Percentiles rank a stretch among this genome's conserved stretches.
phyloP scores from a whole-genome alignment of 2,113 vertebrate species.

The Odontophorus gujanensis region DNA sequence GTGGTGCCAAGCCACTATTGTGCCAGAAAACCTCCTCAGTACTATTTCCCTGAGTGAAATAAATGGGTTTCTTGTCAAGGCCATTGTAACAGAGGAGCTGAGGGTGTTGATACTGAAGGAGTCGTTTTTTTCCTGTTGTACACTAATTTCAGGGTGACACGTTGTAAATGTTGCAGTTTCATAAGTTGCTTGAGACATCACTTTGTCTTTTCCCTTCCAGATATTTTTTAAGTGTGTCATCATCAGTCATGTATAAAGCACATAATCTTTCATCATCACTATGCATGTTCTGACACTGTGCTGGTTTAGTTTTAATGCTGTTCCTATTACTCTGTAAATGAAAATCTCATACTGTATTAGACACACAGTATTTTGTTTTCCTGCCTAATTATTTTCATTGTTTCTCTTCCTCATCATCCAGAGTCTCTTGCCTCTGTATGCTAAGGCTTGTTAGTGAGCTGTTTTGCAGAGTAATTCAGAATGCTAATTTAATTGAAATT shows the following conservation, averaged over 20 bases:
- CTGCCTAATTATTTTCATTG: neutral
- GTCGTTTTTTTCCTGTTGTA: conserved; percentile 62
- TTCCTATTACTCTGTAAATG: conserved; percentile 31
- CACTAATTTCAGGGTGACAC: conserved; percentile 53
- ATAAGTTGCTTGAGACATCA: conserved; percentile 30
- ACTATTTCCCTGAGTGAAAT: conserved; percentile 35
- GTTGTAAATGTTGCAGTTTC: conserved; percentile 59
- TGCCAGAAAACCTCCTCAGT: neutral
- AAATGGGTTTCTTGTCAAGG: conserved; percentile 56
- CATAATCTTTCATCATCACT: conserved; percentile 66
- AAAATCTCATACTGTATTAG: conserved; percentile 13
- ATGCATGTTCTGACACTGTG: conserved; percentile 33
- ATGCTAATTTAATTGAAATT: conserved; percentile 2
- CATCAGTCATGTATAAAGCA: conserved; percentile 55
- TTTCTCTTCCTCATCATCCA: neutral
- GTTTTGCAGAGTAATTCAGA: neutral
- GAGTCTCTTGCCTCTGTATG: neutral
- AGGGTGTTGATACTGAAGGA: conserved; percentile 53
- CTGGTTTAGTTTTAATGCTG: conserved; percentile 56
- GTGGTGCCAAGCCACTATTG: neutral
- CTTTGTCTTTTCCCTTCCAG: conserved; percentile 43
- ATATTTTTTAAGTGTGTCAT: conserved; percentile 54
- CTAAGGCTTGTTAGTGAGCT: neutral
- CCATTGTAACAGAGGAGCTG: conserved; percentile 55
- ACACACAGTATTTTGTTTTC: neutral